A percentile compares a stretch with the other conserved stretches of the same genome.
These are phyloP conservation scores for Varecia variegata DNA, from an alignment of 2,797 vertebrate genomes.

Conservation along the genomic window DNA sequence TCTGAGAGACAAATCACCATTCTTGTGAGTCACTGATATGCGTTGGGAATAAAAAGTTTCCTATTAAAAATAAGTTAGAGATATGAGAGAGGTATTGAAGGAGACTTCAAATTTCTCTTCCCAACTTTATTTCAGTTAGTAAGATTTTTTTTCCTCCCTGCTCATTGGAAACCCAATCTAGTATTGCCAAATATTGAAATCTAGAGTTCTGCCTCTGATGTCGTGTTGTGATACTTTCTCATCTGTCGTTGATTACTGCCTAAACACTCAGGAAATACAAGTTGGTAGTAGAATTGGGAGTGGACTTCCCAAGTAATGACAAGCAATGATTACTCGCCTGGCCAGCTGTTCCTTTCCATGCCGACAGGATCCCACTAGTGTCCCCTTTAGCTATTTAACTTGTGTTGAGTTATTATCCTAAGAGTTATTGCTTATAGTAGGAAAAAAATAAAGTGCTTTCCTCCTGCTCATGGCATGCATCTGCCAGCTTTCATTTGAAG, in stretches of 20 bases:
- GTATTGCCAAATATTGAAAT: background rate
- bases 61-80: slow-evolving; percentile 24
- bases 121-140: slow-evolving; percentile 11
- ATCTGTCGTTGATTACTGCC: slow-evolving; percentile 23
- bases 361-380: slow-evolving; percentile 4
- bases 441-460: slow-evolving; percentile 46
- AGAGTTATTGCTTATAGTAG: slow-evolving; percentile 72
- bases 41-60: background rate
- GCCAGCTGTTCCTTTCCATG: slow-evolving; percentile 71
- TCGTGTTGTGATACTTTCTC: background rate
- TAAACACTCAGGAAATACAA: slow-evolving; percentile 46
- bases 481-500: slow-evolving; percentile 67
- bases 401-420: slow-evolving; percentile 68
- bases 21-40: background rate
- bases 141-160: background rate
- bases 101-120: background rate
- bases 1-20: background rate
- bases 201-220: background rate
- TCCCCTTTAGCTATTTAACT: slow-evolving; percentile 66
- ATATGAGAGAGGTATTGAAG: background rate
- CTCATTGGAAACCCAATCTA: slow-evolving; percentile 20
- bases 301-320: slow-evolving; percentile 62
- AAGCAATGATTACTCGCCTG: slow-evolving; percentile 40
- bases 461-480: slow-evolving; percentile 22
- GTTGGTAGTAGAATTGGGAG: slow-evolving; percentile 39